Conservation (phyloP, 1,140 invertebrate genomes). For the Belonocnema kinseyi region DNA sequence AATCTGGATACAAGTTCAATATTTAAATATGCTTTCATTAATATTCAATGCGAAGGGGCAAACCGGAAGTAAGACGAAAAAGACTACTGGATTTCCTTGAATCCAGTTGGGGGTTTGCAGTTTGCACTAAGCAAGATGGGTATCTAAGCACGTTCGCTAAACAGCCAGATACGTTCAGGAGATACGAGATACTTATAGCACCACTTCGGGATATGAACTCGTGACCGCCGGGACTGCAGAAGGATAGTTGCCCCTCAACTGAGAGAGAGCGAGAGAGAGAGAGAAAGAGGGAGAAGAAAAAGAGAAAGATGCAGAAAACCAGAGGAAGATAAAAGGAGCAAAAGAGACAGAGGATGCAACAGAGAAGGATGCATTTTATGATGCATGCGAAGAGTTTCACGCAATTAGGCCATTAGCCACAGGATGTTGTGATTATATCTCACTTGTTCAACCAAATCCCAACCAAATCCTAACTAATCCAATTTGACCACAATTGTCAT, state of each 20-base stretch:
- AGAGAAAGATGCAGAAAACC: too few relatives aligned
- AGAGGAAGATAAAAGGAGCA: too few relatives aligned
- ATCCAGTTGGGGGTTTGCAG: slow-evolving; percentile 40
- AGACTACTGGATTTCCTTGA: slow-evolving; percentile 34
- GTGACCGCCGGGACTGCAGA: slow-evolving; percentile 53
- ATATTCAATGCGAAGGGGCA: too few relatives aligned
- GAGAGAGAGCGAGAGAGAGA: slow-evolving; percentile 31
- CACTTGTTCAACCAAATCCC: neutral
- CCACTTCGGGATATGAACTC: slow-evolving; percentile 61
- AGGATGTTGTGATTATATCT: neutral
- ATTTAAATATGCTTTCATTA: too few relatives aligned
- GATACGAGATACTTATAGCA: slow-evolving; percentile 64
- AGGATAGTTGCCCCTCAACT: slow-evolving; percentile 48
- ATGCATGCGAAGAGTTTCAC: neutral
- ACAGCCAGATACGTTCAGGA: slow-evolving; percentile 62
- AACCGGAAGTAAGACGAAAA: slow-evolving; percentile 12
- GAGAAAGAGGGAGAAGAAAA: slow-evolving; percentile 16
- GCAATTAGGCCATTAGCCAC: slow-evolving; percentile 7
- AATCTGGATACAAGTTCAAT: too few relatives aligned
- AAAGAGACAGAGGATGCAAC: neutral
- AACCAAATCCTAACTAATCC: neutral
- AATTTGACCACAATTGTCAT: too few relatives aligned
- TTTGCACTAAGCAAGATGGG: slow-evolving; percentile 49
- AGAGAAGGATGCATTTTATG: neutral
- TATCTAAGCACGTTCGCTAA: slow-evolving; percentile 63